phyloP scores from a whole-genome alignment of 2,888 invertebrate species.

The Agonopterix alstromeriana region DNA sequence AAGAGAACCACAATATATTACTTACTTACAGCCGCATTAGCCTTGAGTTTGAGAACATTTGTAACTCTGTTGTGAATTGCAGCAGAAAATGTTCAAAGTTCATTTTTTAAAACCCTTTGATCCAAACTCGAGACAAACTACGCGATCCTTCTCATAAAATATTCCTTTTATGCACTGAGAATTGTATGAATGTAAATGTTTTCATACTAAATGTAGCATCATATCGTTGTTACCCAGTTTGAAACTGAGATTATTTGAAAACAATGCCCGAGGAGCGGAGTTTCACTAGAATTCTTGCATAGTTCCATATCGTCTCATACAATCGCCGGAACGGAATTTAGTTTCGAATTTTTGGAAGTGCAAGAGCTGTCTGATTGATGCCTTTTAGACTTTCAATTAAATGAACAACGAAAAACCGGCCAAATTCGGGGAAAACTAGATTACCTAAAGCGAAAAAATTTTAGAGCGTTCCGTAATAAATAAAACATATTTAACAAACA shows the following conservation, averaged over 20 bases:
- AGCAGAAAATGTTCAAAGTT: neutral
- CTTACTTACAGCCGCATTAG: no score
- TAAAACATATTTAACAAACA: no score
- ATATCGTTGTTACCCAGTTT: neutral
- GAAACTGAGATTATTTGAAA: conserved; percentile 14
- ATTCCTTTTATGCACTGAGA: neutral
- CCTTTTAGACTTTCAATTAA: no score
- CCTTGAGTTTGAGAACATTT: neutral
- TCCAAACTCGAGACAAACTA: conserved; percentile 2
- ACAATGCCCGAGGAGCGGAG: conserved; percentile 24
- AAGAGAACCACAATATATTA: neutral
- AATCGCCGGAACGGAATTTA: neutral
- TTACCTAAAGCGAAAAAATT: no score
- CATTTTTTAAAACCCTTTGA: neutral
- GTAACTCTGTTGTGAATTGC: neutral
- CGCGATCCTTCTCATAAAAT: neutral
- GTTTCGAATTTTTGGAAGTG: neutral
- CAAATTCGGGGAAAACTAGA: no score
- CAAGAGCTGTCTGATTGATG: no score
- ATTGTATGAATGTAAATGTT: conserved; percentile 1
- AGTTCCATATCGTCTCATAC: conserved; percentile 14
- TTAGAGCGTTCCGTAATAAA: no score
- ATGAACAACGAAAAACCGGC: no score
- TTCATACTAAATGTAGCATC: neutral
- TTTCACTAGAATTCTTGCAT: conserved; percentile 21